Base-by-base conservation (phyloP, 2,113 vertebrate species). In the Nerophis ophidion region DNA sequence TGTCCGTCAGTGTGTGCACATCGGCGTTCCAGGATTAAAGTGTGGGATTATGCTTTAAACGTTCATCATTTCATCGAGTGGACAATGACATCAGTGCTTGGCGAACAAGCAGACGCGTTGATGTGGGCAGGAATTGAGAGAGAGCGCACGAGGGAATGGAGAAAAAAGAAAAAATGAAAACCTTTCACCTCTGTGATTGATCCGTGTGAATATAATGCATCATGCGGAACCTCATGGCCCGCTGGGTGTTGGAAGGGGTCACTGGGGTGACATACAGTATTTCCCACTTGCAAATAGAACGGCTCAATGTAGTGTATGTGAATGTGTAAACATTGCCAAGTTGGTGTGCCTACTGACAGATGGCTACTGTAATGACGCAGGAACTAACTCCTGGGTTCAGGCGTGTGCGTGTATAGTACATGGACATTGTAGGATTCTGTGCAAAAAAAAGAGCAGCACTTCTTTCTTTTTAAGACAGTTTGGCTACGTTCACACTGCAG, bases 51-150 rank as follows among this genome's bases (percentile, higher is more conserved):
- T 72, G 79, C 66, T 45, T 79, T 79, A 72, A 55, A 66, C 71
- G 54, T 82, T 81, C 76, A 86, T 81, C 76, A 81, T 85, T 86
- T 85, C 82, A 86, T 85, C 72, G 7, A 68, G 63, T 71, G 75
- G 74, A 83, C 83, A 86, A 75, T 84, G 81, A 86, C 84, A 88
- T 88, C 79, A 88, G 65, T 54, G 36, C 67, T 72, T 87, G 79
- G 77, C 76, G 80, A 53, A 60, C 38, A 33, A 38, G 74, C 71
- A 60, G 57, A 65, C 70, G 66, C 63, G 71, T 68, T 63, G 59
- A 75, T 54, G 77, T 79, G 80, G 76, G 74, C 57, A 81, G 71
- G 48, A 48, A 71, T 50, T 49, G 60, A 81, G 49, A 67, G 63
- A 72, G 52, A 61, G 53, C 54, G 16, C 16, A 57, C 53, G 15